These are phyloP conservation scores for Strix aluco DNA, from an alignment of 2,113 vertebrate genomes.

Conservation along the genomic window DNA sequence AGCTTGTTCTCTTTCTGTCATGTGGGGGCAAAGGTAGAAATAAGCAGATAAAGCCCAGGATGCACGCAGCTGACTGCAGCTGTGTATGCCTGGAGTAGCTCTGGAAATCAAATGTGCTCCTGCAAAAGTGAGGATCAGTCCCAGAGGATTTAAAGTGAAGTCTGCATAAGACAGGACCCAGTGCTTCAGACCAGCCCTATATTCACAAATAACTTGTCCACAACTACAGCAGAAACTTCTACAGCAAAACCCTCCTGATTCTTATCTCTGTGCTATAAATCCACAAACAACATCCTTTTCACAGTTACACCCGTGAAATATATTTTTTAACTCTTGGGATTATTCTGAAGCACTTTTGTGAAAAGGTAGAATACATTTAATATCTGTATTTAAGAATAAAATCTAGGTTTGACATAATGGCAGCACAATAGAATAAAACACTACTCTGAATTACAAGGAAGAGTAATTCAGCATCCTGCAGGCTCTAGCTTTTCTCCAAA, in stretches of 20 bases:
- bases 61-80: background rate
- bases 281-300: background rate
- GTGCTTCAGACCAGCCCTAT: background rate
- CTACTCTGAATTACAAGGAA: background rate
- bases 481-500: background rate
- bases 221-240: background rate
- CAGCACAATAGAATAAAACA: background rate
- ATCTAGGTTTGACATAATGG: background rate
- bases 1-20: background rate
- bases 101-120: background rate
- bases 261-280: background rate
- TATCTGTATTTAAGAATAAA: background rate
- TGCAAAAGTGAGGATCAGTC: background rate
- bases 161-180: background rate
- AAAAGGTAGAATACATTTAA: background rate
- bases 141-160: background rate
- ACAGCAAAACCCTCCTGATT: background rate
- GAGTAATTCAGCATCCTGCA: background rate
- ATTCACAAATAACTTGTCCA: background rate
- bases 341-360: background rate
- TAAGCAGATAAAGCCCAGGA: background rate
- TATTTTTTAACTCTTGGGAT: background rate
- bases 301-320: background rate
- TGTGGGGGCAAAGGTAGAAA: background rate
- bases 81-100: background rate